Evolutionary conservation across 2,888 invertebrate species (phyloP), one percentile per base, ranked within the genome.

Genomic region (Protophormia terraenovae): DNA sequence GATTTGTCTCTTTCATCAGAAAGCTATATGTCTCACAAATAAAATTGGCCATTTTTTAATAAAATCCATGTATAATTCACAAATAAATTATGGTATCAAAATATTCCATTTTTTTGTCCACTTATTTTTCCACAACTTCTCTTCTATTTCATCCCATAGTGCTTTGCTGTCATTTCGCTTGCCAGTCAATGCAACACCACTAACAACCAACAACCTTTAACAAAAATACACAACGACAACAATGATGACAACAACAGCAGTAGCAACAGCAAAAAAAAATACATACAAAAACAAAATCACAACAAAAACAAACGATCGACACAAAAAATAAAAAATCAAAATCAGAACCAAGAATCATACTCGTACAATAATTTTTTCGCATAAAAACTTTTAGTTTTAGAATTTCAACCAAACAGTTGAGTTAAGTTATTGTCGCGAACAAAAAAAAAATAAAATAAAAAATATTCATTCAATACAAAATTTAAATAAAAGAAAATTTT

Each of bases 301-400:
- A 60, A 22, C 58, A 75, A 83, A 73, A 35, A 64, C 75, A 66
- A 78, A 82, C 66, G 80, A 73, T 80, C 80, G 35, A 73, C 64
- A 77, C 45, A 50, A 79, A 73, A 71, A 45, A 77, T 50, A 41
- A 32, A 60, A 71, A 38, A 79, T 1, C 29, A 53, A 77, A 41
- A 73, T 64, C 76, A 60, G 29, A 75, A 73, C 19, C 50, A 78
- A 72, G 62, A 78, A 80, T 67, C 38, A 75, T 27, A 50, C 64
- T 62, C n/a, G 16, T 19, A 58, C 80, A 80, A 86, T 80, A 72
- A 87, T 79, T 75, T 83, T 86, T 86, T 87, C 86, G 84, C 90
- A 90, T 91, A 90, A 90, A 90, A 90, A 89, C 90, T 89, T 90
- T 89, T 88, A 88, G 90, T 88, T 89, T 89, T 88, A 89, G 89